Percentiles rank a stretch among this genome's conserved stretches.
Conservation (phyloP, 64 coral and sea anemone species). For the Actinia equina region DNA sequence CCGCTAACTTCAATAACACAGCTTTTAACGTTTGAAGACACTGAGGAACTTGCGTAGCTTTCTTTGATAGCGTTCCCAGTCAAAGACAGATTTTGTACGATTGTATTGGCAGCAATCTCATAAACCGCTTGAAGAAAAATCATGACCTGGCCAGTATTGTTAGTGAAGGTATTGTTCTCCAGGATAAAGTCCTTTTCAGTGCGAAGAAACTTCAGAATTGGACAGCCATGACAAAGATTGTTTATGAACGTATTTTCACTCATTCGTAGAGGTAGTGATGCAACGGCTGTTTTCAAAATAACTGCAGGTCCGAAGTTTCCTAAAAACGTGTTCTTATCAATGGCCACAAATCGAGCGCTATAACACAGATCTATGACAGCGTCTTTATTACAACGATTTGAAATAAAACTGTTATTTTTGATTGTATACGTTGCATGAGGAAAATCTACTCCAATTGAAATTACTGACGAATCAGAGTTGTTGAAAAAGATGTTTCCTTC, state of each 20-base stretch:
- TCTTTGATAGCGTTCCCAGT: no score
- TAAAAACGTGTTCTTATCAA: constrained; percentile 7
- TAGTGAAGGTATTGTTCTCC: not conserved
- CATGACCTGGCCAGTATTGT: not conserved
- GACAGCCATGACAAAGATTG: not conserved
- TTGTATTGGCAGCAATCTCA: no score
- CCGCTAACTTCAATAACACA: no score
- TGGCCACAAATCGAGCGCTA: not conserved
- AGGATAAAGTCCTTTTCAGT: not conserved
- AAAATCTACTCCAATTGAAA: not conserved
- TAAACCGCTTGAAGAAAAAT: no score
- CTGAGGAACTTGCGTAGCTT: no score
- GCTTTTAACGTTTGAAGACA: no score
- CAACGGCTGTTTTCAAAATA: no score
- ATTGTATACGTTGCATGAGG: not conserved
- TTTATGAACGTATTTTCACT: not conserved
- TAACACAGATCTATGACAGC: constrained; percentile 10
- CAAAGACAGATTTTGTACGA: no score
- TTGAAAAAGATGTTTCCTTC: constrained; percentile 2
- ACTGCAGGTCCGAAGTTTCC: not conserved
- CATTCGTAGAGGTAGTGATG: no score
- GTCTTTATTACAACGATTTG: not conserved
- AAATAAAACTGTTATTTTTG: not conserved
- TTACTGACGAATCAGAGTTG: not conserved
- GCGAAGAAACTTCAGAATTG: not conserved